Base-by-base conservation (phyloP, 2,797 vertebrate species). In the Syndactyla subalaris region DNA sequence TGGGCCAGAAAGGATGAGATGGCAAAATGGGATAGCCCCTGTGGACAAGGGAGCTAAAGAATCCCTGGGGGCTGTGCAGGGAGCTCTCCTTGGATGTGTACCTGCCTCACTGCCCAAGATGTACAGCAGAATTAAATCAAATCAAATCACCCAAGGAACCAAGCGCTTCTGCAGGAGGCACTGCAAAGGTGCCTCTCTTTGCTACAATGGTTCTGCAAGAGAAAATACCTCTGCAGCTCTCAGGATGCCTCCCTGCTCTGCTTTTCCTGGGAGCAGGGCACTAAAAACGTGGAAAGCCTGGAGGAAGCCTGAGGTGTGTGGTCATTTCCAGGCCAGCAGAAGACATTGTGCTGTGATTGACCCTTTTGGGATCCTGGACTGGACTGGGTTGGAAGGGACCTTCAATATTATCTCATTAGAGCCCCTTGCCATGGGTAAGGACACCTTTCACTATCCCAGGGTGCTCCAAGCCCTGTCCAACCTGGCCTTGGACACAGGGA, bases 241-340 rank as follows among this genome's bases (percentile, higher is more conserved):
- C 61, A 6, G 0, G 3, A 43, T 1, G 6, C 12, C 12, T 78
- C 52, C 51, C 39, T 81, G 41, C 59, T 43, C 19, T 4, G 14
- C 0, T 0, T 5, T 80, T 51, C 54, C 63, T 63, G 59, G 41
- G 39, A 77, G 15, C 29, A 61, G 34, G 61, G 21, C 45, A 24
- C 23, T 10, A 18, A 10, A 39, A 38, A 26, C 4, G 16, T 3
- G 20, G 70, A 20, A 63, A 58, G 36, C 32, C 77, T 54, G 78
- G 11, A 54, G 82, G 45, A 92, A 41, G 4, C n/a, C 21, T 0
- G 1, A 85, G 67, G 39, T 1, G 1, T 18, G 39, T 0, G 7
- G 70, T 12, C 17, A 21, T 32, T 48, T 77, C 43, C 55, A 84
- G 72, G 57, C 36, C 67, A 68, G 39, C 21, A 55, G 79, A 59